A percentile compares a stretch with the other conserved stretches of the same genome.
phyloP scores from a whole-genome alignment of 2,797 vertebrate species.

The Sphenopsis melanotis region DNA sequence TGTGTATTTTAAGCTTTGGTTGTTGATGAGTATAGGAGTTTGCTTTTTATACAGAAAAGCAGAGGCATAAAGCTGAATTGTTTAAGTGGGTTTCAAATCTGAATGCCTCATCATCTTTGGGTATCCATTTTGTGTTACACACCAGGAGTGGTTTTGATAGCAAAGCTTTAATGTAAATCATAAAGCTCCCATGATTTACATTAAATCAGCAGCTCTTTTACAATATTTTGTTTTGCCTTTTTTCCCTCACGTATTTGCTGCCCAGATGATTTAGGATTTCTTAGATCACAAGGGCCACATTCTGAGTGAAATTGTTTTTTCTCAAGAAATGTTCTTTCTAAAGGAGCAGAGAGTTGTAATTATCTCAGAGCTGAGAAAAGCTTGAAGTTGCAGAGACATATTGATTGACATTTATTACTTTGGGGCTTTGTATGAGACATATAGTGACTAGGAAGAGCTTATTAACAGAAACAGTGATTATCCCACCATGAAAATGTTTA shows the following conservation, averaged over 20 bases:
- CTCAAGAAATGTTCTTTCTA: not conserved
- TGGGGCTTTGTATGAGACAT: not conserved
- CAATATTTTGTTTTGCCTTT: not conserved
- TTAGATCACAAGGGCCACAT: not conserved
- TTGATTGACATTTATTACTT: not conserved
- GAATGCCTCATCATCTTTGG: not conserved
- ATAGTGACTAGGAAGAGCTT: not conserved
- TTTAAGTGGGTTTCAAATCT: not conserved
- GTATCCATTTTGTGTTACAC: not conserved
- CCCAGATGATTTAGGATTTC: not conserved
- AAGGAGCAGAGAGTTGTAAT: not conserved
- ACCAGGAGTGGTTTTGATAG: not conserved
- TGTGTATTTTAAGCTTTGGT: not conserved
- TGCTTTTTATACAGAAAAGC: not conserved
- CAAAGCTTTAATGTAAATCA: not conserved
- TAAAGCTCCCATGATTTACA: not conserved
- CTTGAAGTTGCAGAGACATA: not conserved
- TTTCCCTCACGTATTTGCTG: not conserved
- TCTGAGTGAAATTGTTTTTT: not conserved
- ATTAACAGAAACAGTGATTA: not conserved
- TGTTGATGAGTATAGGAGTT: not conserved
- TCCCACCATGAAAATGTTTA: not conserved
- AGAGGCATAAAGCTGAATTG: not conserved
- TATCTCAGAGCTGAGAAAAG: not conserved
- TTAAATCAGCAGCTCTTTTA: not conserved